These are phyloP conservation scores for Cordylochernes scorpioides DNA, from an alignment of 2,888 invertebrate species.

Conservation along the genomic window DNA sequence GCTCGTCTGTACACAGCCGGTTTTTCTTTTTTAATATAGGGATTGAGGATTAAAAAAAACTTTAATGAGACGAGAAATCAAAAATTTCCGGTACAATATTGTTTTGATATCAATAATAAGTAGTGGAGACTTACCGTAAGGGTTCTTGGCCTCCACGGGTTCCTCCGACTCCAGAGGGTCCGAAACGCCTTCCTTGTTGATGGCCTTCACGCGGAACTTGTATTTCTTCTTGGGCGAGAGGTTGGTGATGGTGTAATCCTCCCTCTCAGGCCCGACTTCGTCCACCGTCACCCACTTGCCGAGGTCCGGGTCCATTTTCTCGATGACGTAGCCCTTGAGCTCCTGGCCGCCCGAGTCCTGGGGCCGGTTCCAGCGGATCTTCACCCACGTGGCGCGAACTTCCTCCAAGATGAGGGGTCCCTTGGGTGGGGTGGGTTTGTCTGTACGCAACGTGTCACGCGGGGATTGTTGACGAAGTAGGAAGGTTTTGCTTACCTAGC, in stretches of 20 bases:
- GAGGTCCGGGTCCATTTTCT: slow-evolving; percentile 84
- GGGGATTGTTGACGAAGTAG: background rate
- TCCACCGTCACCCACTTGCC: slow-evolving; percentile 88
- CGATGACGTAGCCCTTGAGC: slow-evolving; percentile 64
- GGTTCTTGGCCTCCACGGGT: slow-evolving; percentile 72
- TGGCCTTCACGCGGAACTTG: slow-evolving; percentile 85
- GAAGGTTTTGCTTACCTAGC: slow-evolving; percentile 21
- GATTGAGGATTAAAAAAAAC: background rate
- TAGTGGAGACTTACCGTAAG: slow-evolving; percentile 30
- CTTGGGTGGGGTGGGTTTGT: slow-evolving; percentile 19
- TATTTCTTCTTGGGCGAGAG: slow-evolving; percentile 85
- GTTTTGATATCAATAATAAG: background rate
- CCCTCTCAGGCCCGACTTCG: slow-evolving; percentile 49
- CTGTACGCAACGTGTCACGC: slow-evolving; percentile 1
- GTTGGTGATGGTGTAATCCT: slow-evolving; percentile 55
- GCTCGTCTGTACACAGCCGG: slow-evolving; percentile 16
- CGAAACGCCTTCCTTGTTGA: slow-evolving; percentile 90
- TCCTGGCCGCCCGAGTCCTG: slow-evolving; percentile 64
- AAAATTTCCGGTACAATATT: background rate
- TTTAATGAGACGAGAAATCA: background rate
- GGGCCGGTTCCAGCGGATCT: slow-evolving; percentile 70
- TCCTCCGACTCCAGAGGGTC: slow-evolving; percentile 74
- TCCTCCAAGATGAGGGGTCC: slow-evolving; percentile 39
- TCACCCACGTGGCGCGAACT: slow-evolving; percentile 62
- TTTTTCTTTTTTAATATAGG: too few species aligned